phyloP scores from a whole-genome alignment of 2,888 invertebrate genomes.

The Cataglyphis rosenhaueri region DNA sequence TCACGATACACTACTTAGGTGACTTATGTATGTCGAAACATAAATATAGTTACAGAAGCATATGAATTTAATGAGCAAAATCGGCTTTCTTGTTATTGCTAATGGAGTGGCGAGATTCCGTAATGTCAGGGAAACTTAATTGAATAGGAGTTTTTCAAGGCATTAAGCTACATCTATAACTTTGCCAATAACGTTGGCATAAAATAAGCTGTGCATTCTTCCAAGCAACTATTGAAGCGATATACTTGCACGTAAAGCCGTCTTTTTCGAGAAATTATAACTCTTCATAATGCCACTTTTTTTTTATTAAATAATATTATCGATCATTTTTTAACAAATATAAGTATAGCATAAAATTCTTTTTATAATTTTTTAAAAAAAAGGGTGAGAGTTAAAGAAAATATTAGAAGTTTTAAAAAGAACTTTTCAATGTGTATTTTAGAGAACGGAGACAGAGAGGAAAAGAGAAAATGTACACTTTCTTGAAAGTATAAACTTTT shows the following conservation, averaged over 20 bases:
- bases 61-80: constrained; percentile 48
- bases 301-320: background rate
- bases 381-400: background rate
- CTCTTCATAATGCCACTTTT: background rate
- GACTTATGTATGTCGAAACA: constrained; percentile 34
- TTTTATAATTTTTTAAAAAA: background rate
- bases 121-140: constrained; percentile 33
- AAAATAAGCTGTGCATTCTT: constrained; percentile 15
- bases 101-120: constrained; percentile 28
- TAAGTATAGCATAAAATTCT: background rate
- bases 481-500: background rate
- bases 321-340: background rate
- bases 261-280: background rate
- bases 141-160: constrained; percentile 2
- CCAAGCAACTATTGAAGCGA: background rate
- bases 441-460: background rate
- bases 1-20: background rate
- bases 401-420: background rate
- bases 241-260: background rate
- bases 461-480: background rate
- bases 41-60: constrained; percentile 30
- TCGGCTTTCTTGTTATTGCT: constrained; percentile 26
- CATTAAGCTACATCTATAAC: constrained; percentile 15
- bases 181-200: background rate
- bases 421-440: background rate